Percentiles rank a stretch among this genome's conserved stretches.
These are phyloP conservation scores for Phaetusa simplex DNA, from an alignment of 2,113 vertebrate genomes.

Conservation along the genomic window DNA sequence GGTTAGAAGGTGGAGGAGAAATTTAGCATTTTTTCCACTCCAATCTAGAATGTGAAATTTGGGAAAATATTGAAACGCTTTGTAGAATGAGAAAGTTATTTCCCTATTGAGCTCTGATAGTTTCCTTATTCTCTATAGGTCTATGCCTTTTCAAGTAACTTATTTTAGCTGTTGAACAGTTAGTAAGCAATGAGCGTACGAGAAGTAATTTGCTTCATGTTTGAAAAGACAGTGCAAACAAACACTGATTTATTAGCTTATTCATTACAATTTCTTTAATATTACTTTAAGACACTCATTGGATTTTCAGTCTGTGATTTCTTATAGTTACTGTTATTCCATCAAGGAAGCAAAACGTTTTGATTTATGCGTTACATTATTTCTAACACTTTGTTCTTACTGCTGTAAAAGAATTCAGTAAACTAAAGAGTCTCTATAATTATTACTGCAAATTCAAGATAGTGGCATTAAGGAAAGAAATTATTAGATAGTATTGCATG, in stretches of 20 bases:
- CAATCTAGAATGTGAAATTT: not conserved
- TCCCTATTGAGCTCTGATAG: not conserved
- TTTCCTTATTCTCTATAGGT: not conserved
- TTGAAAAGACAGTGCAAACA: not conserved
- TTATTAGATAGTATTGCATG: not conserved
- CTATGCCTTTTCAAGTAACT: not conserved
- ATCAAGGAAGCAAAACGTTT: not conserved
- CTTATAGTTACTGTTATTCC: not conserved
- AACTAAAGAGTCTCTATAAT: not conserved
- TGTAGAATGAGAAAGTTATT: not conserved
- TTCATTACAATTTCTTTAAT: not conserved
- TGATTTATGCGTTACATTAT: not conserved
- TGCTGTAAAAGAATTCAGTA: not conserved
- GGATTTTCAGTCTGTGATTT: not conserved
- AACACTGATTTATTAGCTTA: not conserved
- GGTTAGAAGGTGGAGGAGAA: fast-evolving
- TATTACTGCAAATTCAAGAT: not conserved
- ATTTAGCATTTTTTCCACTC: not conserved
- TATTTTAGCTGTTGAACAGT: not conserved
- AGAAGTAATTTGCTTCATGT: not conserved
- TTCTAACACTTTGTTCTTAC: not conserved
- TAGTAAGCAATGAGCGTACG: not conserved
- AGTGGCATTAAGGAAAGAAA: not conserved
- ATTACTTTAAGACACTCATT: not conserved
- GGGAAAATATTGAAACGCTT: not conserved